These are phyloP conservation scores for Diceros bicornis DNA, from an alignment of 2,797 vertebrate genomes.

Conservation along the genomic window DNA sequence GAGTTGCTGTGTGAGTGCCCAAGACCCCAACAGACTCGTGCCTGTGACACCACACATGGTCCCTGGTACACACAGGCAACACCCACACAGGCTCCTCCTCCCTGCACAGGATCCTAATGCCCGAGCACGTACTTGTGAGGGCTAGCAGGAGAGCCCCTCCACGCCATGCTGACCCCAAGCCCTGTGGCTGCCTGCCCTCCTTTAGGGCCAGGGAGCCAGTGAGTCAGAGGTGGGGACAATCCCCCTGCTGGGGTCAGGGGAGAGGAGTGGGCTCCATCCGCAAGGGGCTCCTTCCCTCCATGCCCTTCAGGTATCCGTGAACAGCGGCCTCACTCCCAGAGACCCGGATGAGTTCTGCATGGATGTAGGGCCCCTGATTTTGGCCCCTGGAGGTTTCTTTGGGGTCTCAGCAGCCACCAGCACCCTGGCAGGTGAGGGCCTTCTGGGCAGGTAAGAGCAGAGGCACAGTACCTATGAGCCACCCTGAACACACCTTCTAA, in stretches of 20 bases:
- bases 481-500: neutral
- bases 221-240: neutral
- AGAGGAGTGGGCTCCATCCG: neutral
- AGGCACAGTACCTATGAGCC: neutral
- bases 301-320: constrained; percentile 71
- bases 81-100: neutral
- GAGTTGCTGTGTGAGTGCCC: neutral
- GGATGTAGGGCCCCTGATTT: constrained; percentile 73
- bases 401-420: constrained; percentile 84
- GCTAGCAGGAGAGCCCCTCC: neutral
- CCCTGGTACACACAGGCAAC: neutral
- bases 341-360: constrained; percentile 74
- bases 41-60: neutral
- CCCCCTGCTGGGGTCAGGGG: neutral
- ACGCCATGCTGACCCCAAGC: neutral
- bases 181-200: neutral
- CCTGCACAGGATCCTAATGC: neutral
- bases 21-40: neutral
- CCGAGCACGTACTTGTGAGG: neutral
- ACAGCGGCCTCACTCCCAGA: constrained; percentile 56
- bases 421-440: constrained; percentile 79
- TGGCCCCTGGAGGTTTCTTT: constrained; percentile 84
- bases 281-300: neutral
- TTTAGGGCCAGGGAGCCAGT: neutral
- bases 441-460: neutral